Evolutionary conservation across 2,888 invertebrate species (phyloP).

Genomic region (Oscheius sp.): DNA sequence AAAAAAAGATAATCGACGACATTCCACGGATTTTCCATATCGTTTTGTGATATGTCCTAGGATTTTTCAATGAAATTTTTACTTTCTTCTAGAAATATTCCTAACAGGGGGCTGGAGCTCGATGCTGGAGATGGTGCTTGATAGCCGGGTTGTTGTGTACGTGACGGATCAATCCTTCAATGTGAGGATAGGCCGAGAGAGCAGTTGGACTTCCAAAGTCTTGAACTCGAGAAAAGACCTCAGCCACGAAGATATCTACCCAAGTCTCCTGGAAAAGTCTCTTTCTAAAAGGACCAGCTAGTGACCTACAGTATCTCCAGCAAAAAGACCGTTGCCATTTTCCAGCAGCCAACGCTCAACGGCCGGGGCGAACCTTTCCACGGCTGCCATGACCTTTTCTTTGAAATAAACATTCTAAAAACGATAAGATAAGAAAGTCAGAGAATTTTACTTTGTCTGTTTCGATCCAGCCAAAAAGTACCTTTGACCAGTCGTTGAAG

Average conservation of each 20-base stretch:
- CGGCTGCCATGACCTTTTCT: conserved; percentile 54
- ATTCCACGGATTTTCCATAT: conserved; percentile 21
- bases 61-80: conserved; percentile 22
- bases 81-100: background rate
- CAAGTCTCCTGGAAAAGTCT: conserved; percentile 61
- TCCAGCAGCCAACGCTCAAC: conserved; percentile 62
- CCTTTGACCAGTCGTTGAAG: conserved; percentile 43
- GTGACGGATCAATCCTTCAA: conserved; percentile 58
- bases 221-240: conserved; percentile 54
- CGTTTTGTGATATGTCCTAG: conserved; percentile 17
- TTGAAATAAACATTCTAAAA: conserved; percentile 51
- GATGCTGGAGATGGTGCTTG: conserved; percentile 50
- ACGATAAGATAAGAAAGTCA: background rate
- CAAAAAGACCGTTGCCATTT: conserved; percentile 57
- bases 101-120: conserved; percentile 33
- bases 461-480: conserved; percentile 44
- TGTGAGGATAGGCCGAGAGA: conserved; percentile 63
- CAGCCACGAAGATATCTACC: conserved; percentile 66
- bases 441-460: conserved; percentile 33
- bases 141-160: conserved; percentile 60
- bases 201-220: conserved; percentile 60
- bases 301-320: too few relatives aligned
- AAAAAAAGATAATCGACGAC: conserved; percentile 11
- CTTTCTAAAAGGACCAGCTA: too few relatives aligned
- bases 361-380: conserved; percentile 58